Base-by-base conservation (phyloP, 2,888 invertebrate genomes). In the Rhabditoides inermis region DNA sequence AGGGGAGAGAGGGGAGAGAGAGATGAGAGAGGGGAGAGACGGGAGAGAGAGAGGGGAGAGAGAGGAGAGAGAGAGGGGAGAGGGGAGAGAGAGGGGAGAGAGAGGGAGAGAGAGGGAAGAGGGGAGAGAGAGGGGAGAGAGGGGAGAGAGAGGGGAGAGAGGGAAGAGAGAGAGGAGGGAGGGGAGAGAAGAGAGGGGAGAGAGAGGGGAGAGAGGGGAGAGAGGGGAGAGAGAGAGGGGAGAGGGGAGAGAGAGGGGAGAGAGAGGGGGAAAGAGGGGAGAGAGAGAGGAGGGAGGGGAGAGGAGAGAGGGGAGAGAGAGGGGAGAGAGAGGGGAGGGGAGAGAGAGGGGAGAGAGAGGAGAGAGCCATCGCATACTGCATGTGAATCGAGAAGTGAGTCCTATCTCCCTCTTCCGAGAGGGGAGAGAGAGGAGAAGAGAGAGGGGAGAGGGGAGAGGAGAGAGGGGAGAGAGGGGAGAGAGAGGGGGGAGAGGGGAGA, bases 341-440 rank as follows among this genome's bases (percentile, higher is more conserved):
- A n/a, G n/a, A n/a, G n/a, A n/a, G n/a, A n/a, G n/a, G n/a, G n/a
- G n/a, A n/a, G n/a, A n/a, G n/a, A n/a, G n/a, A n/a, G n/a, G n/a
- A n/a, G n/a, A n/a, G n/a, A n/a, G 66, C 61, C 23, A 63, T 70
- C 36, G 62, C 65, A n/a, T 70, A 68, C 48, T 51, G 69, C 25
- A 63, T 70, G 65, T 57, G 60, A 37, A 53, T 62, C 18, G 63
- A 68, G 41, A 61, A 61, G 63, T 65, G 27, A 49, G 55, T 42
- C 27, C 39, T 35, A 20, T 35, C n/a, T n/a, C n/a, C n/a, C n/a
- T n/a, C n/a, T n/a, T n/a, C n/a, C n/a, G 15, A 44, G 12, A 44
- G 44, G 27, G 27, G 44, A 44, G 44, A 26, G 27, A 44, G 15
- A 25, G 27, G 27, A n/a, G 4, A 12, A 40, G 20, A 23, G 27